Evolutionary conservation across 2,888 invertebrate genomes (phyloP).

Genomic region (Scaeva pyrastri): DNA sequence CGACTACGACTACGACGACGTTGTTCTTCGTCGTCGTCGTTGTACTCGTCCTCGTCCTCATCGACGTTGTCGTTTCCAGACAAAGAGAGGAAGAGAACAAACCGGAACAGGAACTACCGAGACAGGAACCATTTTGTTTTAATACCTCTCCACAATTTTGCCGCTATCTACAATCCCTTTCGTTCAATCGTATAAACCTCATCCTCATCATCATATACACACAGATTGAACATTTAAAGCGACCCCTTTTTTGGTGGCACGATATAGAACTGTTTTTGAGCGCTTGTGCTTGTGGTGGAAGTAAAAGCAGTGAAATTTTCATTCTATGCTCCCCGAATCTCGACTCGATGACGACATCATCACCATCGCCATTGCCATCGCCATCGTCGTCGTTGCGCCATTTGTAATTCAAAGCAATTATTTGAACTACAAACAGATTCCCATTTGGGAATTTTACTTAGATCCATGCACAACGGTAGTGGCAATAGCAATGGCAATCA

Average conservation of each 20-base stretch:
- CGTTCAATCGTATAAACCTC: conserved; percentile 27
- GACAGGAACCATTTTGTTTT: conserved; percentile 76
- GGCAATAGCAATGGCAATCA: conserved; percentile 46
- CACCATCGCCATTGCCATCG: conserved; percentile 12
- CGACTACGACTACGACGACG: not conserved
- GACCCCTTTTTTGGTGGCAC: conserved; percentile 61
- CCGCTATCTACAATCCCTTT: conserved; percentile 61
- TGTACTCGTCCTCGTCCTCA: not conserved
- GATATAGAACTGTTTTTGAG: conserved; percentile 10
- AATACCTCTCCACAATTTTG: conserved; percentile 71
- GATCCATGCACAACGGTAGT: conserved; percentile 57
- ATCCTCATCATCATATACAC: not conserved
- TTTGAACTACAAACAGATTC: conserved; percentile 76
- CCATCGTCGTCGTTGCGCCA: conserved; percentile 64
- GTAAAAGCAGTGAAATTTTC: conserved; percentile 40
- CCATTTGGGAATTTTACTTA: conserved; percentile 75
- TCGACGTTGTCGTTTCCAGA: conserved; percentile 17
- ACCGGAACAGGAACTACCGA: conserved; percentile 74
- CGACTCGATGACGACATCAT: conserved; percentile 15
- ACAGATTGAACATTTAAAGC: conserved; percentile 68
- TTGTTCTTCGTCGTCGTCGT: conserved; percentile 1
- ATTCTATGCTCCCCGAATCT: conserved; percentile 24
- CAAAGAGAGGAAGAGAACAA: conserved; percentile 45
- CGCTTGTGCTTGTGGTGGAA: not conserved
- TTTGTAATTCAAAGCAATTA: conserved; percentile 76